Evolutionary conservation across 2,113 vertebrate species (phyloP).

Genomic region (Hoplias malabaricus): DNA sequence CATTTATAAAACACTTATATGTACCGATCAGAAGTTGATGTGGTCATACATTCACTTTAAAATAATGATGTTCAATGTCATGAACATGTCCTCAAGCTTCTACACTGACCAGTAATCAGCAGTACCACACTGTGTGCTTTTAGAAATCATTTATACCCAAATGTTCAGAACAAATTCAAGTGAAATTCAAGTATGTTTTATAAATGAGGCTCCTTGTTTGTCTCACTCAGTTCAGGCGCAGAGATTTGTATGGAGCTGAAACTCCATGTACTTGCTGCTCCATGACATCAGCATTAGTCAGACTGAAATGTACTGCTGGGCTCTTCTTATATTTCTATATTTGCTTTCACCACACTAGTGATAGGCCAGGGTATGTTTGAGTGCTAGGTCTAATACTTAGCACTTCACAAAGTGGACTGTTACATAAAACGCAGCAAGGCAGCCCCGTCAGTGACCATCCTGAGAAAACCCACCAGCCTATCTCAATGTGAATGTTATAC

Average conservation of each 20-base stretch:
- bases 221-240: slow-evolving; percentile 3
- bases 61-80: no score
- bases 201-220: no score
- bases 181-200: no score
- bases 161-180: no score
- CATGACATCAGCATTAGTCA: slow-evolving; percentile 1
- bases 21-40: no score
- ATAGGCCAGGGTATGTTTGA: neutral
- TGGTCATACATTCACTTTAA: no score
- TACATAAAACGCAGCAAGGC: slow-evolving; percentile 1
- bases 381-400: neutral
- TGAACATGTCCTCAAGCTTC: no score
- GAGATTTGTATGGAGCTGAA: neutral
- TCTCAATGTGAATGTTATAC: slow-evolving; percentile 53
- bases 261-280: neutral
- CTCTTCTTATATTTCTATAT: neutral
- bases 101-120: no score
- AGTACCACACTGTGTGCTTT: no score
- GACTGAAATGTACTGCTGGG: slow-evolving; percentile 13
- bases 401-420: neutral
- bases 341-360: neutral
- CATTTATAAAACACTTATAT: no score
- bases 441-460: neutral
- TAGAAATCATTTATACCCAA: no score
- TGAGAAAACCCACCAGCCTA: slow-evolving; percentile 22